Conservation (phyloP, 2,797 vertebrate genomes). For the Danio jaintianensis region DNA sequence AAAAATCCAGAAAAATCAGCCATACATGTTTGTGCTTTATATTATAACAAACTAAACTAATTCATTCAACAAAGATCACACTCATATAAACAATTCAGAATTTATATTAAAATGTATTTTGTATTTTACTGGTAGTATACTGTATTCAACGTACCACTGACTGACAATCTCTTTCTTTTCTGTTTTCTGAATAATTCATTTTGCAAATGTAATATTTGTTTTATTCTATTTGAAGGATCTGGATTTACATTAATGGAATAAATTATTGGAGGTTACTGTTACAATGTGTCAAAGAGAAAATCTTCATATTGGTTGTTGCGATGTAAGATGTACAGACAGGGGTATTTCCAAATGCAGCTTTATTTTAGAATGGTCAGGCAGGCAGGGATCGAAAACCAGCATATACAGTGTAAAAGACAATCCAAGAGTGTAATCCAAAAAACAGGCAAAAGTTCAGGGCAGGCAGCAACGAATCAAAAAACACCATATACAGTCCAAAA, state of each 20-base stretch:
- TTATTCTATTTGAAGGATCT: neutral
- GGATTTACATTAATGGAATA: neutral
- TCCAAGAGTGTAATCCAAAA: too few relatives aligned
- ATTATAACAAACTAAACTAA: neutral
- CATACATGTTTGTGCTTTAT: neutral
- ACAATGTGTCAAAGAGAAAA: neutral
- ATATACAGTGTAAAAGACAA: too few relatives aligned
- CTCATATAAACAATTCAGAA: neutral
- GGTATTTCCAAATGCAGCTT: too few relatives aligned
- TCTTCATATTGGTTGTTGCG: too few relatives aligned
- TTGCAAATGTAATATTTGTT: neutral
- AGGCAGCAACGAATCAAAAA: too few relatives aligned
- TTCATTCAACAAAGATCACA: neutral
- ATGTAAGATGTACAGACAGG: too few relatives aligned
- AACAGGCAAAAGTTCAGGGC: too few relatives aligned
- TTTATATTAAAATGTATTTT: neutral
- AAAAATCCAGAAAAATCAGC: constrained; percentile 37
- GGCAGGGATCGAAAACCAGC: too few relatives aligned
- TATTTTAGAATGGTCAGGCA: too few relatives aligned
- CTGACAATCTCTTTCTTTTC: neutral
- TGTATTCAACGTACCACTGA: neutral
- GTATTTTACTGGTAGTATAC: neutral
- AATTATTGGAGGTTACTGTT: neutral
- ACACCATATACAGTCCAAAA: too few relatives aligned
- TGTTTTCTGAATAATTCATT: neutral